These are phyloP conservation scores for Eubucco bourcierii DNA, from an alignment of 2,113 vertebrate species.

Conservation along the genomic window DNA sequence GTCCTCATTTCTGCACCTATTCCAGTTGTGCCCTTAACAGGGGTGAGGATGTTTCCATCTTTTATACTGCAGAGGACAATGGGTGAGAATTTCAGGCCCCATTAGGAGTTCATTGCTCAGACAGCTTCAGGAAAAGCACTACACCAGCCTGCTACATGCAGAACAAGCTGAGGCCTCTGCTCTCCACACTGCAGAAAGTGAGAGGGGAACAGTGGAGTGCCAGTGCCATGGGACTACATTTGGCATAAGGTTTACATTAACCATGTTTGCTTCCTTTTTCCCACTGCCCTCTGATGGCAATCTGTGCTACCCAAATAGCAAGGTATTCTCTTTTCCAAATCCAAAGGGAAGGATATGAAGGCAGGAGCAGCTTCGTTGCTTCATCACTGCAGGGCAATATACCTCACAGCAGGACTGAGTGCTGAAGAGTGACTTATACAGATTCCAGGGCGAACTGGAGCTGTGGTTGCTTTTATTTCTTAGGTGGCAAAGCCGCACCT, in stretches of 20 bases:
- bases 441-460: neutral
- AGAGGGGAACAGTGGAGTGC: neutral
- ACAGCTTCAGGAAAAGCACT: neutral
- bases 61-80: neutral
- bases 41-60: neutral
- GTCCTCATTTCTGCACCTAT: neutral
- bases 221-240: neutral
- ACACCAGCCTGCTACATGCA: rapidly evolving
- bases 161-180: neutral
- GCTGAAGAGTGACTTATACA: neutral
- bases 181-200: neutral
- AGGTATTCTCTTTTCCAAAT: neutral
- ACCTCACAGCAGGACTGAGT: neutral
- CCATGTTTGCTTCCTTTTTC: neutral
- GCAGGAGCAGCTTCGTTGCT: neutral
- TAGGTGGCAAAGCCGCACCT: neutral
- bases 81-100: neutral
- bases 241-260: rapidly evolving
- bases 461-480: neutral
- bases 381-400: neutral
- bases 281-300: neutral
- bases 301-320: neutral
- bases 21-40: neutral
- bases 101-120: neutral
- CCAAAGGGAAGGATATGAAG: neutral